phyloP scores from a whole-genome alignment of 2,113 vertebrate genomes.

The Actenoides lindsayi region DNA sequence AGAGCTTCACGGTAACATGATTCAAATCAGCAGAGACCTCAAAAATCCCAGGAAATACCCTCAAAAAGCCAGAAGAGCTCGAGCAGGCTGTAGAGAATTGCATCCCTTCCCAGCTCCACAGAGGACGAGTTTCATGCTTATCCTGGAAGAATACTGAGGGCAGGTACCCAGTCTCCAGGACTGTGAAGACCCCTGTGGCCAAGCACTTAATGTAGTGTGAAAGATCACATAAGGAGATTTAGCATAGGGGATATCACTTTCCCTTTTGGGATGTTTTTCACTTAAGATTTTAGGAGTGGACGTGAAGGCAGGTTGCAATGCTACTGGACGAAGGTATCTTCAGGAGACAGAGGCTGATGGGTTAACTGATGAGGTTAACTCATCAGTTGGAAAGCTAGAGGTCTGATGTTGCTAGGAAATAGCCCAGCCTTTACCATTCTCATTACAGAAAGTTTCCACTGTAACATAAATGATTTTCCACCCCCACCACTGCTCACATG shows the following conservation, averaged over 20 bases:
- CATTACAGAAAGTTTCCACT: background rate
- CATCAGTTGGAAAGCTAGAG: background rate
- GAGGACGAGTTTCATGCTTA: background rate
- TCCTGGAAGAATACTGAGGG: background rate
- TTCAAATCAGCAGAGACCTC: background rate
- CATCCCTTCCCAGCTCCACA: background rate
- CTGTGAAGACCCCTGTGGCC: background rate
- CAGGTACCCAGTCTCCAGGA: background rate
- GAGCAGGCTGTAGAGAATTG: background rate
- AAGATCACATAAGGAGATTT: background rate
- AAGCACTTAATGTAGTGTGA: background rate
- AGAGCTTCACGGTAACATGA: background rate
- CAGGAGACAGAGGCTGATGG: background rate
- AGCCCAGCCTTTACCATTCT: background rate
- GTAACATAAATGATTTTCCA: background rate
- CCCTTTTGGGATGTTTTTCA: background rate
- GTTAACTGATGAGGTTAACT: background rate
- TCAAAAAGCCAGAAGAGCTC: background rate
- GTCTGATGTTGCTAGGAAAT: background rate
- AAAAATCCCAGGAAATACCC: background rate
- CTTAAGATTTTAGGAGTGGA: background rate
- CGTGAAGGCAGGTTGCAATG: rapidly evolving
- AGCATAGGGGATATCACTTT: background rate
- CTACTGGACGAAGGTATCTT: background rate
- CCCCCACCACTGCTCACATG: background rate